Base-by-base conservation (phyloP, 2,888 invertebrate genomes). In the Xiphydria camelus region DNA sequence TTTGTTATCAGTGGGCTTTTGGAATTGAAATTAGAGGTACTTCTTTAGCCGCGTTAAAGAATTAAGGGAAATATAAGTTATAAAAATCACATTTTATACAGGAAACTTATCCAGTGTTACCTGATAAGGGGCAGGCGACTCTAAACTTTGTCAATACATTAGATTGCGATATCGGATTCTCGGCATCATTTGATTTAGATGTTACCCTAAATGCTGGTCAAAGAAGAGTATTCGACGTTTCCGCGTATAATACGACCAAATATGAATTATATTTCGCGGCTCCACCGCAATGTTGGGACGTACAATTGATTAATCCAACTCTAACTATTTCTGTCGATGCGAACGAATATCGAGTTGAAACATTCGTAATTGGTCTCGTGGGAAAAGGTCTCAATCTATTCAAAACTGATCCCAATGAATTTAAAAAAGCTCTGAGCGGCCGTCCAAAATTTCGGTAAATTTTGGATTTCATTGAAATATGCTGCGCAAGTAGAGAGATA, bases 131-230 rank as follows among this genome's bases (percentile, higher is more conserved):
- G 18, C 65, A 74, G 32, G 72, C 83, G 0, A 82, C 83, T 0
- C 57, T 87, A 34, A 81, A 84, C 46, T 67, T 87, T 18, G 73
- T 87, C 56, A 88, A 88, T 66, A 82, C 83, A 0, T 68, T 86
- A 9, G 80, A 79, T 0, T 88, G 88, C 59, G 68, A 78, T 1
- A 66, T 86, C 6, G 78, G 59, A 10, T 45, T 79, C 15, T 15
- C 56, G 10, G 48, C 50, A 6, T 44, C 50, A 3, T 57, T 57
- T 20, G 47, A 53, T 18, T 36, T 51, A 20, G 41, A 48, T 6
- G 35, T 50, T 2, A 47, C 51, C 2, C 47, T 78, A 19, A 59
- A 62, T 18, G 51, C 71, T 2, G 61, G 66, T 6, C 67, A 68
- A 32, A 63, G 69, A 43, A 63, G 58, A 41, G 45, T 56, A 4